Base-by-base conservation (phyloP, 2,888 invertebrate species). In the Pterobdella sp. region DNA sequence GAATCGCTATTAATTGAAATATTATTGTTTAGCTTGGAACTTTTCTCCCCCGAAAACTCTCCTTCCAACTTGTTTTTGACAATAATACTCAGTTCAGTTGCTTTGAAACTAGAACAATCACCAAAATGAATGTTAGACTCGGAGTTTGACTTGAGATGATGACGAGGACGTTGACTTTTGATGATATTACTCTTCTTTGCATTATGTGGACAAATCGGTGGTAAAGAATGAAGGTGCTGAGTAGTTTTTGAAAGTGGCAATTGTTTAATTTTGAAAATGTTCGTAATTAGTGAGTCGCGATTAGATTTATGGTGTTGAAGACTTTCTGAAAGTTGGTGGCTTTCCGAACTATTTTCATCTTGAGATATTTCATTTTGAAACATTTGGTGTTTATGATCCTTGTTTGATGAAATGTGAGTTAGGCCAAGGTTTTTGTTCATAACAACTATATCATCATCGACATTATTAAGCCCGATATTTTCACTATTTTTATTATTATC, bases 401-500 rank as follows among this genome's bases (percentile, higher is more conserved):
- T 42, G 18, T 42, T 42, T 18, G 42, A 14, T 18, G 42, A 18
- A 7, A 56, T 56, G 7, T 7, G 18, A 56, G 60, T 7, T 3
- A 22, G 60, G 60, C 60, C 60, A 56, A 56, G 60, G 60, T 56
- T 56, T 22, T 26, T 18, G 3, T n/a, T 56, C 60, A 56, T 56
- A 22, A 56, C 4, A 56, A 56, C 60, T 56, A 26, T 56, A 22
- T 7, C 60, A n/a, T 56, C 60, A 56, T 56, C 60, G 26, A 26
- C 60, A 18, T 18, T 22, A 56, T 56, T 4, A 56, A 56, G 3
- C 18, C 3, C 26, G n/a, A 26, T 56, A 3, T 56, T 56, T 7
- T n/a, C n/a, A n/a, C n/a, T 56, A 22, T 56, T 56, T 18, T 18
- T n/a, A 26, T 26, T 22, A 26, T 3, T 56, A 3, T 56, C 26